Conservation (phyloP, 2,113 vertebrate genomes). For the Dasyornis broadbenti region DNA sequence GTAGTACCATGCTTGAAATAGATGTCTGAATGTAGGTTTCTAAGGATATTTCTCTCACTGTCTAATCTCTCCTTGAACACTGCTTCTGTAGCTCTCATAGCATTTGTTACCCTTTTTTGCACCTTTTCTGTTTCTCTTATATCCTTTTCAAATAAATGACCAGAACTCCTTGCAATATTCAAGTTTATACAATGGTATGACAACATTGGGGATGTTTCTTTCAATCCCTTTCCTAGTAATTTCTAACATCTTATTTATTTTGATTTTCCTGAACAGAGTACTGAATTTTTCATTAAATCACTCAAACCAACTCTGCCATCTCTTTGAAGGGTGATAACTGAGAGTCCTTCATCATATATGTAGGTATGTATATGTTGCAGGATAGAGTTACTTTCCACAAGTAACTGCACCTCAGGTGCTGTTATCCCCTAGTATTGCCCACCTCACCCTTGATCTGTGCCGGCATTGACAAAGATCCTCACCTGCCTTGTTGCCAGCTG, state of each 20-base stretch:
- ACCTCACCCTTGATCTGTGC: background rate
- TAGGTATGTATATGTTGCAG: background rate
- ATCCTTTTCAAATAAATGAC: background rate
- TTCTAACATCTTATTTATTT: background rate
- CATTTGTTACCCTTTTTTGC: background rate
- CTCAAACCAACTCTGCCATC: background rate
- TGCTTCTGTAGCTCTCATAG: background rate
- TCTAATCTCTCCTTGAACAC: background rate
- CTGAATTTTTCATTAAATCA: background rate
- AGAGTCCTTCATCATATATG: background rate
- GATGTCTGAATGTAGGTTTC: background rate
- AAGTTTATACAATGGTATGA: background rate
- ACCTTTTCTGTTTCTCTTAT: background rate
- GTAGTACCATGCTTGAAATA: rapidly evolving
- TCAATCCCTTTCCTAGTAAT: background rate
- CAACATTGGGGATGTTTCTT: background rate
- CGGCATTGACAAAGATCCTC: background rate
- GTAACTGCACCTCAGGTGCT: background rate
- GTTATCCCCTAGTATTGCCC: background rate
- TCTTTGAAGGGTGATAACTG: background rate
- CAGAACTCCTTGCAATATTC: background rate
- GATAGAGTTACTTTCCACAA: background rate
- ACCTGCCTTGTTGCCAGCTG: background rate
- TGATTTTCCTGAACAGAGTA: background rate
- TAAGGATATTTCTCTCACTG: background rate